phyloP scores from a whole-genome alignment of 2,797 vertebrate species.

The Acanthopagrus latus region DNA sequence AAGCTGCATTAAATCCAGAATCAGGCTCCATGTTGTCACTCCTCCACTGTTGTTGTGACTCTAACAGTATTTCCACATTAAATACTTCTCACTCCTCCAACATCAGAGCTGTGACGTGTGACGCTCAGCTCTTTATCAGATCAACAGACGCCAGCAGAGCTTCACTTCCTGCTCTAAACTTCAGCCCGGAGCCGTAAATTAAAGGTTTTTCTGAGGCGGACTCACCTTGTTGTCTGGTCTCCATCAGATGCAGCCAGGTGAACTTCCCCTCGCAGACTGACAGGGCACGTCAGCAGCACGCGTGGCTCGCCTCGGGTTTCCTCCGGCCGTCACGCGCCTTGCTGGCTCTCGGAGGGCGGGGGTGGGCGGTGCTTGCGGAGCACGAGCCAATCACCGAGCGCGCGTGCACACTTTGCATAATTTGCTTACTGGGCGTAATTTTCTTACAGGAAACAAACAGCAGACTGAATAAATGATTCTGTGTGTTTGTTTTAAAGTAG shows the following conservation, averaged over 20 bases:
- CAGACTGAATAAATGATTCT: too few species aligned
- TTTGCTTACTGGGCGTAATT: not conserved
- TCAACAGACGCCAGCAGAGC: not conserved
- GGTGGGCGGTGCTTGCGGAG: slow-evolving; percentile 68
- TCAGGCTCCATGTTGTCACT: too few species aligned
- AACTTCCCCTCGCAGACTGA: slow-evolving; percentile 16
- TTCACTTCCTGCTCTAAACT: not conserved
- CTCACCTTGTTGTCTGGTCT: slow-evolving; percentile 86
- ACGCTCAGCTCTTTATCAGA: slow-evolving; percentile 39
- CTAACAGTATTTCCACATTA: not conserved
- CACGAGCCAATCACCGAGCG: slow-evolving; percentile 56
- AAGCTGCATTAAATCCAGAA: not conserved
- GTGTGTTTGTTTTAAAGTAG: too few species aligned
- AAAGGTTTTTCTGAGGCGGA: not conserved
- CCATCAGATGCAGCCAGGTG: slow-evolving; percentile 73
- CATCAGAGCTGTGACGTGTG: slow-evolving; percentile 8
- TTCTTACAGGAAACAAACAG: not conserved
- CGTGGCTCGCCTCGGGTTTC: slow-evolving; percentile 38
- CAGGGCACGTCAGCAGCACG: slow-evolving; percentile 25
- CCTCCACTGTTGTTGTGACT: not conserved
- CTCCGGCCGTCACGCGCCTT: slow-evolving; percentile 64
- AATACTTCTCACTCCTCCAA: not conserved
- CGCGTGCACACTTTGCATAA: slow-evolving; percentile 14
- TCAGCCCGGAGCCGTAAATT: not conserved
- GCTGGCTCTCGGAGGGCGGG: slow-evolving; percentile 38